phyloP scores from a whole-genome alignment of 2,797 vertebrate species.

The Ficedula albicollis region DNA sequence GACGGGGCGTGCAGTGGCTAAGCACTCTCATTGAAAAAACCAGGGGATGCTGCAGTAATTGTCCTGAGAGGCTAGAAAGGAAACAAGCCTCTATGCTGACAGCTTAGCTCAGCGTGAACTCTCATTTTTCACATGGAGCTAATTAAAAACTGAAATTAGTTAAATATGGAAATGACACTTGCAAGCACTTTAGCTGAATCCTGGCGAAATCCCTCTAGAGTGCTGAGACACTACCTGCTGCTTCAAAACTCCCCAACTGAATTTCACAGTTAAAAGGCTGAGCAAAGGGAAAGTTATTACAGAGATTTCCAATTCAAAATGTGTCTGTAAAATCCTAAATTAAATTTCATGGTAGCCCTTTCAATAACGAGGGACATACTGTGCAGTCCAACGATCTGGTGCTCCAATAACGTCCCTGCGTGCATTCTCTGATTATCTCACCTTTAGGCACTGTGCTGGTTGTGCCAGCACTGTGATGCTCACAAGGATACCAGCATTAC shows the following conservation, averaged over 20 bases:
- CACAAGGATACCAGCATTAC: conserved; percentile 4
- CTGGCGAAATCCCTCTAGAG: conserved; percentile 83
- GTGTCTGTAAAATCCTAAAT: conserved; percentile 80
- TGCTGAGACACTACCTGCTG: conserved; percentile 82
- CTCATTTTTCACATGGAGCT: conserved; percentile 87
- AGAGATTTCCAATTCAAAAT: conserved; percentile 79
- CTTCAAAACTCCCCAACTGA: conserved; percentile 82
- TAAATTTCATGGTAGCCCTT: conserved; percentile 82
- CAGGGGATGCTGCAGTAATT: conserved; percentile 77
- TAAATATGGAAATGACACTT: conserved; percentile 88
- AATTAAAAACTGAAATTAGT: conserved; percentile 89
- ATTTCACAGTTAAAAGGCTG: conserved; percentile 84
- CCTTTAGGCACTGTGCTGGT: conserved; percentile 64
- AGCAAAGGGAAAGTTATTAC: conserved; percentile 83
- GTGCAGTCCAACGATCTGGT: conserved; percentile 58
- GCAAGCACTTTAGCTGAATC: conserved; percentile 85
- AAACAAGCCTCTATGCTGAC: conserved; percentile 82
- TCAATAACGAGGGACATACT: conserved; percentile 67
- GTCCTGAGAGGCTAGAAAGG: conserved; percentile 84
- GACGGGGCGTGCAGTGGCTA: conserved; percentile 51
- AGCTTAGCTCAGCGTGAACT: conserved; percentile 84
- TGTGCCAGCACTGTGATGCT: conserved; percentile 36
- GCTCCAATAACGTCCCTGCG: conserved; percentile 39
- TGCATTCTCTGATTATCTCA: conserved; percentile 61
- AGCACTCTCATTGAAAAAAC: conserved; percentile 73